Percentiles rank a stretch among this genome's conserved stretches.
phyloP scores from a whole-genome alignment of 2,888 invertebrate genomes.

The Hermaeophaga mercurialis region DNA sequence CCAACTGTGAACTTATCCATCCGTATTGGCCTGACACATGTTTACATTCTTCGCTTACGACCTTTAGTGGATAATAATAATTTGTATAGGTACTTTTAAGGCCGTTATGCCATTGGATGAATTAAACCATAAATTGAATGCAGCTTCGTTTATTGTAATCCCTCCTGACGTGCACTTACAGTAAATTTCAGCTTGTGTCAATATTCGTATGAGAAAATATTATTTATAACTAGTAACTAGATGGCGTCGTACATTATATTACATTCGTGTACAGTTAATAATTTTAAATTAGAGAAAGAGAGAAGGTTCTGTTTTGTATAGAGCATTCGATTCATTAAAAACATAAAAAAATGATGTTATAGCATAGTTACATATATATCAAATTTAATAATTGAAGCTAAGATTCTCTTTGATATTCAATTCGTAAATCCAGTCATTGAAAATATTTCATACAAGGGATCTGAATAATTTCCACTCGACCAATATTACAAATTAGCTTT shows the following conservation, averaged over 20 bases:
- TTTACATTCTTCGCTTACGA: constrained; percentile 1
- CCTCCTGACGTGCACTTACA: constrained; percentile 3
- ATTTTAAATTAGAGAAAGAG: not conserved
- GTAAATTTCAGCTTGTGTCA: not conserved
- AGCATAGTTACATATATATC: too few relatives aligned
- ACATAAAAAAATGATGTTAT: too few relatives aligned
- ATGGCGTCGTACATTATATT: not conserved
- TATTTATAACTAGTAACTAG: not conserved
- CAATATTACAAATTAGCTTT: too few relatives aligned
- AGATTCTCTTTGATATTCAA: too few relatives aligned
- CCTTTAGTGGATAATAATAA: not conserved
- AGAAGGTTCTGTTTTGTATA: too few relatives aligned
- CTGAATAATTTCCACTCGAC: too few relatives aligned
- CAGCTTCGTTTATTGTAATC: not conserved
- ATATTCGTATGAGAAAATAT: not conserved
- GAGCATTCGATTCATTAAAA: too few relatives aligned
- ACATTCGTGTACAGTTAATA: not conserved
- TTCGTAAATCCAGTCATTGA: too few relatives aligned
- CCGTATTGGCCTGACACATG: not conserved
- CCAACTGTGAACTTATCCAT: not conserved
- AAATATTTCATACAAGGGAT: too few relatives aligned
- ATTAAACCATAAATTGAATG: constrained; percentile 1
- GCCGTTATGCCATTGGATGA: not conserved
- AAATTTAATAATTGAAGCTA: too few relatives aligned
- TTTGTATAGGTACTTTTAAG: not conserved